Evolutionary conservation across 2,113 vertebrate genomes (phyloP).

Genomic region (Hymenochirus boettgeri): DNA sequence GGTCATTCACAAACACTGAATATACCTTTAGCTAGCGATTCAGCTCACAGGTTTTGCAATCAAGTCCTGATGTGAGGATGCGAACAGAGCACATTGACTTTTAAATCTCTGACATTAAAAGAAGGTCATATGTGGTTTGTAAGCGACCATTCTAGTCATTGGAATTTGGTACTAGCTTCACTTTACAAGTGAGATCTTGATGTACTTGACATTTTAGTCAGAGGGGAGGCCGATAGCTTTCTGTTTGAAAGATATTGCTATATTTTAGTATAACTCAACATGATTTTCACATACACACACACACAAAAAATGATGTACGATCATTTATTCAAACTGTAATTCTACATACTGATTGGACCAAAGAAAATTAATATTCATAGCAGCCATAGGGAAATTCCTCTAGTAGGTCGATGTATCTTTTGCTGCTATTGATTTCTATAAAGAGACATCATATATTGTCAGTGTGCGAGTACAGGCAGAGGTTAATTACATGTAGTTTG

Average conservation of each 20-base stretch:
- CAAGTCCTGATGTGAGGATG: not conserved
- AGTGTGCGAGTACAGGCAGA: too few relatives aligned
- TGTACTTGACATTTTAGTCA: constrained; percentile 1
- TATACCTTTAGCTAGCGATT: not conserved
- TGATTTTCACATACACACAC: too few relatives aligned
- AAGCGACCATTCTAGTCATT: not conserved
- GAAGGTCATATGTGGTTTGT: constrained; percentile 4
- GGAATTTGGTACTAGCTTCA: not conserved
- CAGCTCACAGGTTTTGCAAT: constrained; percentile 1
- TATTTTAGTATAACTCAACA: not conserved
- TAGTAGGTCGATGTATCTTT: too few relatives aligned
- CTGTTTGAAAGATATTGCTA: not conserved
- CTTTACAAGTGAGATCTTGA: not conserved
- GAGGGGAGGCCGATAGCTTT: too few relatives aligned
- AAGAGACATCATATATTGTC: too few relatives aligned
- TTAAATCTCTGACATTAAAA: not conserved
- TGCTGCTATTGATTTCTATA: too few relatives aligned
- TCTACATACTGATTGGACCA: too few relatives aligned
- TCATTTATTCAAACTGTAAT: too few relatives aligned
- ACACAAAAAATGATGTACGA: too few relatives aligned
- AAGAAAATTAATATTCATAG: too few relatives aligned
- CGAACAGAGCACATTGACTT: not conserved
- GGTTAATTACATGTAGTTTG: too few relatives aligned
- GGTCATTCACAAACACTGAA: not conserved
- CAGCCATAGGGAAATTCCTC: too few relatives aligned